phyloP scores from a whole-genome alignment of 23 tunicate genomes.

The Oikopleura dioica region DNA sequence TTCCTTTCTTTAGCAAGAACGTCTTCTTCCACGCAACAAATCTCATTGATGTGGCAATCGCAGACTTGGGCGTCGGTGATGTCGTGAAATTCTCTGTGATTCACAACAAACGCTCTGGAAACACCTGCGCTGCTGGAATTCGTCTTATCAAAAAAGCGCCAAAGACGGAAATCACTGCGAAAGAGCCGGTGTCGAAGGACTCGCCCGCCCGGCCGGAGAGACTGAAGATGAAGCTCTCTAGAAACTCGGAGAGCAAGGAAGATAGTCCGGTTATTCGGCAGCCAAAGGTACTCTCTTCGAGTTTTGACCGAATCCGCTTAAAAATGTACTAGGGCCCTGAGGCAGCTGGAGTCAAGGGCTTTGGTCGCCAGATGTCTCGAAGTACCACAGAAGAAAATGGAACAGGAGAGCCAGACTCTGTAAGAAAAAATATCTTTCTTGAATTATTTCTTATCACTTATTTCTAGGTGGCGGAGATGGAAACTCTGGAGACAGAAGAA shows the following conservation, averaged over 20 bases:
- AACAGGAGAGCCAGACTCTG: too few species aligned
- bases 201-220: not conserved
- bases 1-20: too few species aligned
- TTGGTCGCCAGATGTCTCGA: constrained; percentile 1
- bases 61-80: not conserved
- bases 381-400: too few species aligned
- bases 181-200: not conserved
- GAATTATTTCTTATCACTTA: too few species aligned
- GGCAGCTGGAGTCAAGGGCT: not conserved
- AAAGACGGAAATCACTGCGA: not conserved
- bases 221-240: not conserved
- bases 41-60: not conserved
- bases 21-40: not conserved
- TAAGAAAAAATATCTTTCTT: too few species aligned
- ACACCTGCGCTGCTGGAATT: not conserved
- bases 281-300: too few species aligned
- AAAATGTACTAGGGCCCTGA: too few species aligned
- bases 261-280: not conserved
- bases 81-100: not conserved
- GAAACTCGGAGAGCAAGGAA: not conserved
- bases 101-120: not conserved
- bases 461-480: too few species aligned
- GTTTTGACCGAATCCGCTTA: too few species aligned
- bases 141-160: not conserved
- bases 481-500: too few species aligned